Evolutionary conservation across 2,888 invertebrate genomes (phyloP), one percentile per base, ranked within the genome.

Genomic region (Apeira syringaria): DNA sequence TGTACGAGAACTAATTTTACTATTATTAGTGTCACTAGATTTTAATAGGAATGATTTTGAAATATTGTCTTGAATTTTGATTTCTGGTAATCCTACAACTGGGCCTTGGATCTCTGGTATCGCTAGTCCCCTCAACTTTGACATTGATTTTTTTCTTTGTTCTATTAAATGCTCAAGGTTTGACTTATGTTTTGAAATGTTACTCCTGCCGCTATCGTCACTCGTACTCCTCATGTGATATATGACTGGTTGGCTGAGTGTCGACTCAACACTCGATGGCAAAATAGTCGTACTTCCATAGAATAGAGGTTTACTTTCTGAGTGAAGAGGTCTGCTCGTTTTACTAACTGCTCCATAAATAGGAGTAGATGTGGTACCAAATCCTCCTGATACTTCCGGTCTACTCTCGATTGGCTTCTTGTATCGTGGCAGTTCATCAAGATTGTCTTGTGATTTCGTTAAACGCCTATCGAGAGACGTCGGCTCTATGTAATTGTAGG

Each of bases 41-140:
- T 75, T 89, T 54, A 71, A 65, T 48, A 91, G 74, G 42, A 92
- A 86, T 50, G 90, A 75, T 50, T 91, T 86, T 5, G 79, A 63
- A 43, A 83, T 68, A 18, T 92, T 91, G 64, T 94, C 93, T 55
- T 92, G 92, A 61, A 95, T 95, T 80, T 94, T 95, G 37, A 97
- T 97, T 89, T 95, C 95, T 1, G 97, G 96, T 64, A 97, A 85
- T 80, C 96, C 95, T 31, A 94, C 88, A 35, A 93, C 92, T 22
- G 93, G 92, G 10, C 78, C 76, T 68, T 93, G 92, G 39, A 91
- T 89, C 80, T 97, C 97, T 2, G 97, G 97, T 69, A 97, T 97
- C 18, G 96, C 95, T 60, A 97, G 84, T n/a, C 97, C 97, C 65
- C 96, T 92, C 45, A 97, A 80, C 78, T 97, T 97, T 1, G 96